Percentiles rank a stretch among this genome's conserved stretches.
phyloP scores from a whole-genome alignment of 1,140 invertebrate genomes.

The Melipona quadrifasciata region DNA sequence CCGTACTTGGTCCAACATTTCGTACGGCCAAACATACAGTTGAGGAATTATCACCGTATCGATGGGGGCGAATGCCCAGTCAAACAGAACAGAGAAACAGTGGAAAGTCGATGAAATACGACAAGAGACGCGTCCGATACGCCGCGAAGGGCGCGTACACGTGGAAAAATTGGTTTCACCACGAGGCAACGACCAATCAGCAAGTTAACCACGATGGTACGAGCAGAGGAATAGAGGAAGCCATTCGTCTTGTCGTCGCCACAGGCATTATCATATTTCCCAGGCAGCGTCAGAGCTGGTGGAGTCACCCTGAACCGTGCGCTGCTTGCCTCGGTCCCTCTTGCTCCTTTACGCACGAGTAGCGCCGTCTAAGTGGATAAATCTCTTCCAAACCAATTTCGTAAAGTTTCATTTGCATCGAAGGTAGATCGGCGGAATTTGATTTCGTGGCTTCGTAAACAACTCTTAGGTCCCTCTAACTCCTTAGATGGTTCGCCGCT shows the following conservation, averaged over 20 bases:
- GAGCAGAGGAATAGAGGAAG: conserved; percentile 52
- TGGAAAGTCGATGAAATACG: conserved; percentile 61
- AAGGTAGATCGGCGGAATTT: conserved; percentile 60
- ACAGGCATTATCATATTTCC: conserved; percentile 70
- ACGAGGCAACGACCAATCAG: conserved; percentile 66
- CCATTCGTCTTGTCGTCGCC: conserved; percentile 70
- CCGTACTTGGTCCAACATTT: conserved; percentile 13
- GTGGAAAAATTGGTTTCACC: conserved; percentile 61
- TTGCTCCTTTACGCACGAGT: conserved; percentile 59
- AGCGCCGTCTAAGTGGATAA: conserved; percentile 68
- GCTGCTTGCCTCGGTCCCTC: not conserved
- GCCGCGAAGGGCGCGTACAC: conserved; percentile 46
- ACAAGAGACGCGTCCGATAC: conserved; percentile 25
- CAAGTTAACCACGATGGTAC: conserved; percentile 59
- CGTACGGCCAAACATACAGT: conserved; percentile 28
- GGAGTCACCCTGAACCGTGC: conserved; percentile 26
- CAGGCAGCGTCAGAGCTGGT: conserved; percentile 43
- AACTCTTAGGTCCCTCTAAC: conserved; percentile 51
- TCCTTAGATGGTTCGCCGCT: conserved; percentile 53
- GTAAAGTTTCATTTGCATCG: conserved; percentile 74
- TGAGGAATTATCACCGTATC: conserved; percentile 52
- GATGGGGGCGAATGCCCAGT: conserved; percentile 21
- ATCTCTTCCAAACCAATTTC: conserved; percentile 72
- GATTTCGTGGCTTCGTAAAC: conserved; percentile 67
- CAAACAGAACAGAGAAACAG: conserved; percentile 55